Evolutionary conservation across 2,113 vertebrate genomes (phyloP), one percentile per base, ranked within the genome.

Genomic region (Cavia aperea): DNA sequence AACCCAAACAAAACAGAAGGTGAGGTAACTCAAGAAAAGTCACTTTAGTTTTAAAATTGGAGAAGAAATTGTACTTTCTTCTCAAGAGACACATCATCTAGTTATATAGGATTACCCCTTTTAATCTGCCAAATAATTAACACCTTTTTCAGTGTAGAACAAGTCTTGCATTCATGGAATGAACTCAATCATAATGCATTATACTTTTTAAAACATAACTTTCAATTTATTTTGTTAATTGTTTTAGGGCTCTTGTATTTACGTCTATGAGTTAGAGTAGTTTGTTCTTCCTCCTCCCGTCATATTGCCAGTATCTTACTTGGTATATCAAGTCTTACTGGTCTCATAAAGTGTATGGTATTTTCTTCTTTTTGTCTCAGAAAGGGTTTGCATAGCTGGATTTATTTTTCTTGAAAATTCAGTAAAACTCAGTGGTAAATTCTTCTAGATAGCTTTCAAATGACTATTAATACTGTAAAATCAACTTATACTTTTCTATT

Each of bases 61-160:
- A 51, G 43, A 16, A 72, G 24, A 84, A 65, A 72, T 79, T 79
- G 7, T 12, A 95, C 4, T 65, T 81, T 84, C 19, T 58, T 58
- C 23, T 65, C 43, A 49, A 14, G 9, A 91, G 62, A 56, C 36
- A 68, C 4, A 7, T 29, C 43, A 18, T 66, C 51, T 70, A 62
- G 10, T 23, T 83, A n/a, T 5, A 78, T 68, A 29, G 16, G 16
- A 78, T 56, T 86, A 1, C 72, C 36, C 24, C 91, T 24, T 90
- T 70, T 78, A 63, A 73, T 92, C 58, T 54, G 65, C 72, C 79
- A 62, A 90, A 70, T 91, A 70, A 63, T 86, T 83, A 79, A n/a
- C 62, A 7, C 36, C 62, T 23, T 23, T 87, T 43, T 51, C 65
- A n/a, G 11, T 66, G 31, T 51, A 24, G 12, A 79, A 81, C 21